Percentiles rank a stretch among this genome's conserved stretches.
Conservation (phyloP, 2,113 vertebrate genomes). For the Pica pica region DNA sequence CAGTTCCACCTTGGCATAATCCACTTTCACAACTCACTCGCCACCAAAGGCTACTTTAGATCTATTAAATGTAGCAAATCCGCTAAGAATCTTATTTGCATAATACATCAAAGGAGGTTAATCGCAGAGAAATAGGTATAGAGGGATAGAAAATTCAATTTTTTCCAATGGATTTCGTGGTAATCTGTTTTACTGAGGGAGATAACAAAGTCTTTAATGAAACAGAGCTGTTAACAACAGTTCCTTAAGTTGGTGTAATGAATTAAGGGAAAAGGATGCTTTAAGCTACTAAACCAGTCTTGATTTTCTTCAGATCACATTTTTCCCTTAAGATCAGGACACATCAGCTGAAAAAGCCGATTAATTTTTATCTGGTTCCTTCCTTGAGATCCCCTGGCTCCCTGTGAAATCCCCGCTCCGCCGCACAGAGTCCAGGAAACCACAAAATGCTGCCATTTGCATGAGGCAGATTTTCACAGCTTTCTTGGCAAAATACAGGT, state of each 20-base stretch:
- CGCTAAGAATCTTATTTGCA: not conserved
- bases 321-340: not conserved
- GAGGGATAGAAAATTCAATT: not conserved
- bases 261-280: not conserved
- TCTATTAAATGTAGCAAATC: not conserved
- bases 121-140: not conserved
- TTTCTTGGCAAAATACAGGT: not conserved
- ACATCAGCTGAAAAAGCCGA: not conserved
- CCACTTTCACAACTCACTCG: not conserved
- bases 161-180: not conserved
- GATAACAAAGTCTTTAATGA: not conserved
- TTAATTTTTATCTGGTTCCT: not conserved
- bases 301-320: not conserved
- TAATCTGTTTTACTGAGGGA: not conserved
- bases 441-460: not conserved
- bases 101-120: conserved; percentile 28
- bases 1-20: not conserved
- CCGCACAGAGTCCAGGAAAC: not conserved
- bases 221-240: not conserved
- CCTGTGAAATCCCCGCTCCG: not conserved
- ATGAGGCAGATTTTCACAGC: not conserved
- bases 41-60: conserved; percentile 12
- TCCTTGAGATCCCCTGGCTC: not conserved
- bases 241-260: not conserved
- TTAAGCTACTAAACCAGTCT: not conserved